Evolutionary conservation across 2,888 invertebrate species (phyloP), one percentile per base, ranked within the genome.

Genomic region (Eupithecia insigniata): DNA sequence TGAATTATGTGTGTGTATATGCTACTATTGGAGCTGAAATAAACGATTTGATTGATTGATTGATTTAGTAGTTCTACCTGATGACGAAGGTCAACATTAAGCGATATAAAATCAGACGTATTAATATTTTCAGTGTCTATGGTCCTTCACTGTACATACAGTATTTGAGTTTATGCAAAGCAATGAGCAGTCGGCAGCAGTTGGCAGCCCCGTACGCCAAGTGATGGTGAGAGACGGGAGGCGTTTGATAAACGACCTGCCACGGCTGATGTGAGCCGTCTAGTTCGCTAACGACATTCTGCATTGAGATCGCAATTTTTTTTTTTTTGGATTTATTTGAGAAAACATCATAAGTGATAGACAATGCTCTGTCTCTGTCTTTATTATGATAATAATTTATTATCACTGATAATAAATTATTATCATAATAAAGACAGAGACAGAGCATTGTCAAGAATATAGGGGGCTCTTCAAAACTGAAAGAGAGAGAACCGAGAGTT

Each of bases 221-320:
- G 46, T 62, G n/a, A 34, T 28, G 32, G 51, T 16, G 16, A 46
- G 22, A 68, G 43, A 64, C 22, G 51, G 66, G 65, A 43, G 34
- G 34, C 46, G 61, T 36, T 74, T 76, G 74, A 78, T 78, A 73
- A 78, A 78, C 74, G 74, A 69, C 22, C 71, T 73, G 77, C 72
- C 77, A 70, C 55, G 36, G 14, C 61, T 55, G 66, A 46, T 43
- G 69, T 51, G 67, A 74, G 73, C 67, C 74, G 66, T 66, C 36
- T 36, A 58, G 26, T 28, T 22, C 18, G n/a, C 43, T 43, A 43
- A 51, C 22, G 10, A 51, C 46, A 22, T 51, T 51, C 46, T 10
- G 46, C n/a, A 46, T 22, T 22, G 1, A 43, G n/a, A 51, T 22
- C 22, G n/a, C n/a, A 22, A 51, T n/a, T n/a, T n/a, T n/a, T n/a